Conservation (phyloP, 2,113 vertebrate species). For the Myiagra hebetior region DNA sequence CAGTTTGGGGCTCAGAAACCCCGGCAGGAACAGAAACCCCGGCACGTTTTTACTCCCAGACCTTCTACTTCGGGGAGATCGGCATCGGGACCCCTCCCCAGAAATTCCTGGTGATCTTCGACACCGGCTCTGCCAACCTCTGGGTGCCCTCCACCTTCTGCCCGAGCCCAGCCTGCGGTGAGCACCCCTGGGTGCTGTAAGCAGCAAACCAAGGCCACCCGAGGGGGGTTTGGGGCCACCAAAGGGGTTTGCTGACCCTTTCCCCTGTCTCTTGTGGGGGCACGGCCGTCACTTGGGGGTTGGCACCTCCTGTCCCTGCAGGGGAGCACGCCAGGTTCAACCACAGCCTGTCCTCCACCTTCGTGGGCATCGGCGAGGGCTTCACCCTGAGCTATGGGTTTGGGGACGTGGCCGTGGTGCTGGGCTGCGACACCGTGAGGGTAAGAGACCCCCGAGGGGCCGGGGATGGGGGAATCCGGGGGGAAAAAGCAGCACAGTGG, state of each 20-base stretch:
- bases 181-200: not conserved
- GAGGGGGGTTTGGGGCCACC: not conserved
- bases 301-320: not conserved
- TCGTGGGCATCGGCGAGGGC: not conserved
- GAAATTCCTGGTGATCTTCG: constrained; percentile 52
- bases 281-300: not conserved
- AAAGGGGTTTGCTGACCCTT: not conserved
- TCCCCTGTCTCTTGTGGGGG: rapidly evolving
- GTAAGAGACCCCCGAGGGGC: constrained; percentile 24
- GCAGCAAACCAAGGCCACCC: not conserved
- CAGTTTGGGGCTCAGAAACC: not conserved
- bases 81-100: constrained; percentile 56
- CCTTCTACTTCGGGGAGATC: constrained; percentile 61
- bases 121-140: constrained; percentile 61
- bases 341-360: constrained; percentile 66
- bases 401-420: constrained; percentile 52
- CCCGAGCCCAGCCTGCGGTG: constrained; percentile 37
- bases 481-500: rapidly evolving
- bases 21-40: not conserved
- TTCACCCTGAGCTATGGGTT: constrained; percentile 69
- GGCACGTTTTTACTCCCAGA: not conserved
- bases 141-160: constrained; percentile 64
- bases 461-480: rapidly evolving
- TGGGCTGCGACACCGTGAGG: constrained; percentile 68
- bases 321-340: constrained; percentile 61